phyloP scores from a whole-genome alignment of 2,113 vertebrate species.

The Phocoena sinus region DNA sequence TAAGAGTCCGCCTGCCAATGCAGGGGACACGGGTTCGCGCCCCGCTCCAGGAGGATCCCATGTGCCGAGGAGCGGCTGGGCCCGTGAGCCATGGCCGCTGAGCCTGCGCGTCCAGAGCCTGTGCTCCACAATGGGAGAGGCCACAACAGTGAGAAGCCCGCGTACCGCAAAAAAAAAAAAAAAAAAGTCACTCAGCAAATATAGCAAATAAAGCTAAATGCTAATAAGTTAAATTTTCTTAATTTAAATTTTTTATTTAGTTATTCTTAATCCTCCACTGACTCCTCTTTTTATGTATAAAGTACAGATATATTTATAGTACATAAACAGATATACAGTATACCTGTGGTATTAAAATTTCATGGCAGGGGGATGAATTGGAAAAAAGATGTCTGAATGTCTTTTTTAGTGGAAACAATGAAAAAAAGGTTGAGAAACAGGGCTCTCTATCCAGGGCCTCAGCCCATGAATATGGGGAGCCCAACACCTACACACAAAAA shows the following conservation, averaged over 20 bases:
- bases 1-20: too few relatives aligned
- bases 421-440: neutral
- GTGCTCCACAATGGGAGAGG: too few relatives aligned
- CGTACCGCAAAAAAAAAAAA: too few relatives aligned
- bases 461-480: neutral
- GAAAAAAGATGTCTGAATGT: neutral
- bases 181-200: neutral
- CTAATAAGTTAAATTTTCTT: neutral
- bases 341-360: slow-evolving; percentile 14
- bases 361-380: neutral
- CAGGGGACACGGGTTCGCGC: too few relatives aligned
- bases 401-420: neutral
- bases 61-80: too few relatives aligned
- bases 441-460: neutral
- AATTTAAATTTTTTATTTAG: neutral
- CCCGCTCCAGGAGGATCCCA: too few relatives aligned
- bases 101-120: too few relatives aligned
- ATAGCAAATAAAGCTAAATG: neutral
- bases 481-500: neutral
- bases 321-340: neutral
- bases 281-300: slow-evolving; percentile 2
- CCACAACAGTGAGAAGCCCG: too few relatives aligned
- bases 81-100: too few relatives aligned
- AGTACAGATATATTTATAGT: neutral
- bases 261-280: neutral